These are phyloP conservation scores for Engystomops pustulosus DNA, from an alignment of 2,113 vertebrate species.

Conservation along the genomic window DNA sequence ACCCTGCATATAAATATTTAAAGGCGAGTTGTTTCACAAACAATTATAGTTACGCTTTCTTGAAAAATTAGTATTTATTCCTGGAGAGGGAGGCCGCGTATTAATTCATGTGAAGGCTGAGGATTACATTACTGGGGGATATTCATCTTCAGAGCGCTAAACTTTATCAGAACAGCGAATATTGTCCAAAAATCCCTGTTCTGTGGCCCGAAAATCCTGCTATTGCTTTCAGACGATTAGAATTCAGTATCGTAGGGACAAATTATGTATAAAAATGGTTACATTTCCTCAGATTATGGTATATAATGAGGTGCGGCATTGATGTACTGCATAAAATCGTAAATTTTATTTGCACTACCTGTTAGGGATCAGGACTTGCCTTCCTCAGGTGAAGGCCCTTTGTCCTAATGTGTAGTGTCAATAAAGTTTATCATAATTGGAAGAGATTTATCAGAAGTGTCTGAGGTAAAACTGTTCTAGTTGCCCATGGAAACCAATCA, in stretches of 20 bases:
- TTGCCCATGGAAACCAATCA: too few relatives aligned
- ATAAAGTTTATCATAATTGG: too few relatives aligned
- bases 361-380: too few relatives aligned
- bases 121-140: background rate
- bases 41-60: conserved; percentile 8
- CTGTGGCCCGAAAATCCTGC: background rate
- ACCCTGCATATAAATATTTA: conserved; percentile 24
- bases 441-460: too few relatives aligned
- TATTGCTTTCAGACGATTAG: background rate
- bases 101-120: background rate
- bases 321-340: too few relatives aligned
- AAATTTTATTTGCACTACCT: too few relatives aligned
- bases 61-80: conserved; percentile 27
- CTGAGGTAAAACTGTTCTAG: too few relatives aligned
- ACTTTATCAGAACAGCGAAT: background rate
- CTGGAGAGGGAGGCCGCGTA: background rate
- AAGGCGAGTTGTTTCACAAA: conserved; percentile 24
- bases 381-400: too few relatives aligned
- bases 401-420: too few relatives aligned
- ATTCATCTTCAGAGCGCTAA: background rate
- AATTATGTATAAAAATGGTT: too few relatives aligned
- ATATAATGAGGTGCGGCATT: too few relatives aligned
- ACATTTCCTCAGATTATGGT: too few relatives aligned
- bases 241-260: background rate
- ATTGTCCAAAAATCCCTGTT: background rate